Evolutionary conservation across 2,113 vertebrate genomes (phyloP).

Genomic region (Paratilapia polleni): DNA sequence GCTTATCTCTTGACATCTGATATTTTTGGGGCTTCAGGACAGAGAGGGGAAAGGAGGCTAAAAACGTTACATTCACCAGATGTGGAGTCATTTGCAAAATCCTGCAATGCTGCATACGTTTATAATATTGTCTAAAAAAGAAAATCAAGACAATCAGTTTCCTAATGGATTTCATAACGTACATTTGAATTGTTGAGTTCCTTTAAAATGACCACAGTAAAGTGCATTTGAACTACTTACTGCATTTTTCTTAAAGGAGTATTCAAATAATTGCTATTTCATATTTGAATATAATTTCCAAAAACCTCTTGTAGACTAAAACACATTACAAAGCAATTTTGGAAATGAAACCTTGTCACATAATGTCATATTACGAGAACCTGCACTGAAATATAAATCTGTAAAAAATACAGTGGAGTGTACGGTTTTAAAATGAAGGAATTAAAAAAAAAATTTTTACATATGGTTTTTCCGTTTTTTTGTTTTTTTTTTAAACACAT

Average conservation of each 20-base stretch:
- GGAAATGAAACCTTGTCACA: not conserved
- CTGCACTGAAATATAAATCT: not conserved
- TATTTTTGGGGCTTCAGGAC: not conserved
- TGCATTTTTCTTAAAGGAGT: not conserved
- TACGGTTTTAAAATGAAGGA: not conserved
- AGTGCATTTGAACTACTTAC: not conserved
- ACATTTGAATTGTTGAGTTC: not conserved
- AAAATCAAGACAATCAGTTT: not conserved
- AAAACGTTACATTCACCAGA: constrained; percentile 9
- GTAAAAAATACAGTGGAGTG: too few relatives aligned
- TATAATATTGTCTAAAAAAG: not conserved
- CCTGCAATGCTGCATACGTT: too few relatives aligned
- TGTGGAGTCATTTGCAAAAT: not conserved
- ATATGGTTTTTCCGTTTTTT: not conserved
- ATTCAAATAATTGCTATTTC: not conserved
- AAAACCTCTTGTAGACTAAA: not conserved
- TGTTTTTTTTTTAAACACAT: not conserved
- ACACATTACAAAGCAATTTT: not conserved
- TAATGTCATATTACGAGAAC: not conserved
- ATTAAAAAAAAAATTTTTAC: not conserved
- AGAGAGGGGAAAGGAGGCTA: not conserved
- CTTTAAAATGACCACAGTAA: not conserved
- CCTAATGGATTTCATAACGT: not conserved
- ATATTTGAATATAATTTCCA: not conserved
- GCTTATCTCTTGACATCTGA: constrained; percentile 23